Base-by-base conservation (phyloP, 1,140 invertebrate genomes). In the Mactra quadrangularis region DNA sequence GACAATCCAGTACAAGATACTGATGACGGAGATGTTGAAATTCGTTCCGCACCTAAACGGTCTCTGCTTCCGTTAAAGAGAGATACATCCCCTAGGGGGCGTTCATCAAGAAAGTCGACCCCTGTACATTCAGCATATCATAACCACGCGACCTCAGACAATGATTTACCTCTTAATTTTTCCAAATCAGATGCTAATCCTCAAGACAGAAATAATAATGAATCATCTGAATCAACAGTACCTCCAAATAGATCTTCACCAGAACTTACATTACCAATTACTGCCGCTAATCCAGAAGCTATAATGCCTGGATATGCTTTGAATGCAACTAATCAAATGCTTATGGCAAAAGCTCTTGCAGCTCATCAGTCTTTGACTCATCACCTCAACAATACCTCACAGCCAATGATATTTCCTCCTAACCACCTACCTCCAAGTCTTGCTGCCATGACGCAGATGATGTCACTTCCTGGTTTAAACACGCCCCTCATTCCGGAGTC, bases 21-120 rank as follows among this genome's bases (percentile, higher is more conserved):
- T 55, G 84, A 59, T 38, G 74, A 53, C 27, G 47, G 47, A 38
- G 64, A 83, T 22, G 31, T 57, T 3, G 87, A 89, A 75, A 89
- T 90, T 29, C 81, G 72, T 22, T 55, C 84, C n/a, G 85, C 89
- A 11, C 89, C 89, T 1, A 88, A 87, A 66, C 74, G 85, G 38
- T 83, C 79, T 15, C 79, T 88, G 19, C 64, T 90, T 45, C 78
- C 86, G 31, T 52, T 60, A 17, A 50, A 50, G 38, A 27, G 41
- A n/a, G 70, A 84, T 19, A 55, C n/a, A 29, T 83, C 81, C 11
- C 72, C 81, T 19, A 53, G 70, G 15, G 52, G 72, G 4, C 47
- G 38, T 3, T 25, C 70, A 22, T 53, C 57, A 41, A 53, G 79
- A 17, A 70, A 60, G 47, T 41, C 31, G 7, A 55, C 53, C 19